Base-by-base conservation (phyloP, 1,140 invertebrate genomes). In the Drosophila bocki region DNA sequence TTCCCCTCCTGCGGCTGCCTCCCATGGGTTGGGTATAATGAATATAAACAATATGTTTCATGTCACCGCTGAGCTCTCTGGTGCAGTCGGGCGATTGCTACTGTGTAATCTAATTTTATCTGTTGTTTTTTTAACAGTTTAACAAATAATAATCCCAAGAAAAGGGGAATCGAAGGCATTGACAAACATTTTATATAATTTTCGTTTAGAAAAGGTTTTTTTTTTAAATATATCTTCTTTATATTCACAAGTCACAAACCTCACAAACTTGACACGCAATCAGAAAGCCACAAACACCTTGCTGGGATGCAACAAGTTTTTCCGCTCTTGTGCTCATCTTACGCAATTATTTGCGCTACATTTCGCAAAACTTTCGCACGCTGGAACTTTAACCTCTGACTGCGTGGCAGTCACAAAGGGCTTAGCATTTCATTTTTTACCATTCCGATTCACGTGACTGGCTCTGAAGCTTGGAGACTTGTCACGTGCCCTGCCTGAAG, bases 311-410 rank as follows among this genome's bases (percentile, higher is more conserved):
- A 84, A 80, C 75, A 82, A 84, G 81, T 80, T 80, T 54, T 59
- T 35, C 44, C 35, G 32, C 57, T 56, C 63, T 74, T 54, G 44
- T 63, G 48, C 58, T 60, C 69, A 75, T 65, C 75, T 86, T 86
- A 82, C 80, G 78, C 82, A 86, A 86, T 85, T 85, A 86, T 79
- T 61, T 76, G 65, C 61, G 50, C 42, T 57, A 79, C 64, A 69
- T 71, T 71, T 75, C 42, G 82, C 54, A 60, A 69, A 64, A 85
- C 58, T 57, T 74, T 78, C 37, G 76, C 72, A 67, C 58, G 68
- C 62, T 68, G 71, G 65, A 75, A 75, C 78, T 86, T 86, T 79
- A 80, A 72, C 69, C 75, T 51, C 71, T 65, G 53, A 60, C 58
- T 59, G 60, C 69, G 33, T 61, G 78, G 54, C 74, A 78, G 63